These are phyloP conservation scores for Takifugu ocellatus DNA, from an alignment of 2,797 vertebrate genomes.

Conservation along the genomic window DNA sequence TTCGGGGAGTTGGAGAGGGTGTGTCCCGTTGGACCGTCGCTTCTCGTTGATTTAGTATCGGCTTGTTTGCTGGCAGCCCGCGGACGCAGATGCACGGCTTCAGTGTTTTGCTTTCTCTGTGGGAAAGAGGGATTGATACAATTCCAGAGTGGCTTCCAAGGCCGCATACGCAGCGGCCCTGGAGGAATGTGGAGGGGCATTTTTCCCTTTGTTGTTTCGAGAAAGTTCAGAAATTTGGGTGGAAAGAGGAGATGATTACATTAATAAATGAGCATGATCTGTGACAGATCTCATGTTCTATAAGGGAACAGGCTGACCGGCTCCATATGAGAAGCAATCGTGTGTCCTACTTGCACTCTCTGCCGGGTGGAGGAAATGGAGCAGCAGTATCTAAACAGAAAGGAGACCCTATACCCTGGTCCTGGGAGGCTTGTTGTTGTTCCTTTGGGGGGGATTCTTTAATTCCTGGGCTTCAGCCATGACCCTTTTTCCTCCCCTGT, in stretches of 20 bases:
- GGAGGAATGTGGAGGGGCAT: slow-evolving; percentile 68
- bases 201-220: slow-evolving; percentile 54
- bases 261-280: slow-evolving; percentile 19
- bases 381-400: slow-evolving; percentile 55
- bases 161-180: slow-evolving; percentile 50
- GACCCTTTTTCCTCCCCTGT: slow-evolving; percentile 21
- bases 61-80: slow-evolving; percentile 26
- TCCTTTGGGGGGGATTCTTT: background rate
- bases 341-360: slow-evolving; percentile 44
- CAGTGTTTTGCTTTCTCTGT: slow-evolving; percentile 49
- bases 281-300: slow-evolving; percentile 16
- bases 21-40: slow-evolving; percentile 11
- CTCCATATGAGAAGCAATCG: slow-evolving; percentile 27
- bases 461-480: no score
- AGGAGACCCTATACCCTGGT: slow-evolving; percentile 24
- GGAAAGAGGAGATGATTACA: slow-evolving; percentile 25
- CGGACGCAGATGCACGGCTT: slow-evolving; percentile 1
- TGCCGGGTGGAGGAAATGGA: slow-evolving; percentile 57
- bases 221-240: slow-evolving; percentile 45
- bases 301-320: background rate
- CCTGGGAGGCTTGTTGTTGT: slow-evolving; percentile 27
- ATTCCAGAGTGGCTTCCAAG: slow-evolving; percentile 49
- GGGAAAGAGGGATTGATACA: slow-evolving; percentile 48
- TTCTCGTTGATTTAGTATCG: slow-evolving; percentile 23
- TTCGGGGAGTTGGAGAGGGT: background rate